Percentiles rank a stretch among this genome's conserved stretches.
phyloP scores from a whole-genome alignment of 2,888 invertebrate species.

The Spodoptera exigua region DNA sequence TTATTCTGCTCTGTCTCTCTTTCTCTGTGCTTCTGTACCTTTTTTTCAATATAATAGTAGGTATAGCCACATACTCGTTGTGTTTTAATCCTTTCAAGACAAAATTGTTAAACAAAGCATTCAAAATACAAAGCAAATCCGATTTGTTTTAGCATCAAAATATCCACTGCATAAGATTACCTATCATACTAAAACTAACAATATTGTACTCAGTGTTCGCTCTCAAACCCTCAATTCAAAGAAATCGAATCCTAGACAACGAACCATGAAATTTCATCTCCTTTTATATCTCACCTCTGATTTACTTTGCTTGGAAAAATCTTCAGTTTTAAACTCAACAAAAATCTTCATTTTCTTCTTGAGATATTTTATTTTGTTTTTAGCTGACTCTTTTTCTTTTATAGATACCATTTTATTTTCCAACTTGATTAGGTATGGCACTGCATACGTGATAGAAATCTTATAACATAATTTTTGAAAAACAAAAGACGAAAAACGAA shows the following conservation, averaged over 20 bases:
- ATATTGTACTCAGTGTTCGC: conserved; percentile 15
- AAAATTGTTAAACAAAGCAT: no score
- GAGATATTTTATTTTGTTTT: conserved; percentile 18
- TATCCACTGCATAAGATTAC: conserved; percentile 31
- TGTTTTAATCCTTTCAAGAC: no score
- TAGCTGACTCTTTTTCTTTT: conserved; percentile 31
- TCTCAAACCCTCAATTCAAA: background rate
- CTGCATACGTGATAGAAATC: no score
- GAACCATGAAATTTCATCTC: conserved; percentile 53
- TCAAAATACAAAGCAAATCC: conserved; percentile 5
- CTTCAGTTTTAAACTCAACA: conserved; percentile 21
- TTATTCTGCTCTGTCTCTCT: no score
- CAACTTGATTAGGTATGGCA: background rate
- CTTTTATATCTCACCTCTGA: conserved; percentile 43
- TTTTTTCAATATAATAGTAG: no score
- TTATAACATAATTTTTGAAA: no score
- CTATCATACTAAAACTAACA: conserved; percentile 32
- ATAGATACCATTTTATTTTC: conserved; percentile 5
- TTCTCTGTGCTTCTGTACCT: no score
- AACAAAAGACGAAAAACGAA: no score
- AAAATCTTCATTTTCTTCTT: conserved; percentile 14
- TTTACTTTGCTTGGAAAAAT: conserved; percentile 29
- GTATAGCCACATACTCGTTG: no score
- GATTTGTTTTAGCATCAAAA: conserved; percentile 8
- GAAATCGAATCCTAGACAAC: conserved; percentile 44